Conservation (phyloP, 2,797 vertebrate species). For the Heterohyrax brucei region DNA sequence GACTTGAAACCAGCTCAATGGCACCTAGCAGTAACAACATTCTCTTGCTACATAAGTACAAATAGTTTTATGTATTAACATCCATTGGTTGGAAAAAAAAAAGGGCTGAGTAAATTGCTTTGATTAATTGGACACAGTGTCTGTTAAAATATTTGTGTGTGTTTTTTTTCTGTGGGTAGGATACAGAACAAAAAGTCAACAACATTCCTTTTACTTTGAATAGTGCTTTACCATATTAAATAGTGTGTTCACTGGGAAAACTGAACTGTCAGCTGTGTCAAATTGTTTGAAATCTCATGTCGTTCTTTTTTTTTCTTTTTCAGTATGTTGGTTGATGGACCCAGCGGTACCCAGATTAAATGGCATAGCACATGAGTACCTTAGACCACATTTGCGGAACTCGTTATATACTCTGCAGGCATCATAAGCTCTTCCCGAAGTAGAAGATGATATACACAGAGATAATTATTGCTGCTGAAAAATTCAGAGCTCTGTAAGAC, state of each 20-base stretch:
- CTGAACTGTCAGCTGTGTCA: conserved; percentile 19
- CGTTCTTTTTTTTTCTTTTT: conserved; percentile 59
- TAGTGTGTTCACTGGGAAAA: conserved; percentile 43
- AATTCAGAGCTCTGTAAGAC: conserved; percentile 62
- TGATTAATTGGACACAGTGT: not conserved
- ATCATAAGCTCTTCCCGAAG: conserved; percentile 55
- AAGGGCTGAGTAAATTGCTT: conserved; percentile 15
- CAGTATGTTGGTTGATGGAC: conserved; percentile 38
- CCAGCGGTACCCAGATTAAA: conserved; percentile 59
- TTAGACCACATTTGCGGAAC: conserved; percentile 61
- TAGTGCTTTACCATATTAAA: not conserved
- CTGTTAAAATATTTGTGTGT: not conserved
- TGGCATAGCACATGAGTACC: conserved; percentile 59
- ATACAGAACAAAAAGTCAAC: not conserved
- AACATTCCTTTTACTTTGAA: not conserved
- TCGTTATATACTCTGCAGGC: conserved; percentile 35
- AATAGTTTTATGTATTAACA: not conserved
- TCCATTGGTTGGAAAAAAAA: conserved; percentile 19
- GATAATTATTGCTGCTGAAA: conserved; percentile 65
- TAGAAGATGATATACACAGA: conserved; percentile 67
- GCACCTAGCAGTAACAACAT: too few species aligned
- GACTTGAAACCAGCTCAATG: too few species aligned
- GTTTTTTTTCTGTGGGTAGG: conserved; percentile 37
- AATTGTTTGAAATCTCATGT: conserved; percentile 66
- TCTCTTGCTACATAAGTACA: not conserved